Base-by-base conservation (phyloP, 1,140 invertebrate genomes). In the Daktulosphaira vitifoliae region DNA sequence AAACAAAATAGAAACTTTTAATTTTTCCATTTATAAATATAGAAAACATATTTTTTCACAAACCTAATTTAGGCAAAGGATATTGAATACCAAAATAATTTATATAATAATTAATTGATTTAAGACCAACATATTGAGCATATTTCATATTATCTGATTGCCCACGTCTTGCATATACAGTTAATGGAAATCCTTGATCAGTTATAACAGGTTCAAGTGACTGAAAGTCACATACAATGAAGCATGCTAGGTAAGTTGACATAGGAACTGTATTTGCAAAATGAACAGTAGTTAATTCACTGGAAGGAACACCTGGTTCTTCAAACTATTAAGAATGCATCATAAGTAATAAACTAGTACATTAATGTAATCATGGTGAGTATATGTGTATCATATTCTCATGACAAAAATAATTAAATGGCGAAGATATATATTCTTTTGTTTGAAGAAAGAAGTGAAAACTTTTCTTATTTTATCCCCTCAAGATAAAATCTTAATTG, bases 231-330 rank as follows among this genome's bases (percentile, higher is more conserved):
- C 91, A 92, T 0, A 96, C 82, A 50, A 96, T 90, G 74, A 96
- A 92, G 71, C 89, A 92, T 0, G 86, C 83, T 3, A 96, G 75
- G 72, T 96, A 97, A 1, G 92, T 94, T 2, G 92, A 92, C 92
- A 96, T 96, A 15, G 84, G 84, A 0, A 89, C 84, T 62, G 88
- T 90, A 71, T 84, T 82, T 51, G 83, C 75, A 76, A 95, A 97
- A n/a, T 80, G 78, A 74, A 82, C 80, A 16, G 76, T 77, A 1
- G 77, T 77, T 15, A 78, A 71, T 51, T 78, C 78, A 7, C 46
- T 18, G 5, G 65, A 53, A 18, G 80, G 80, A 16, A 70, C 66
- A 67, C 80, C 71, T 0, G 69, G 56, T 7, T 71, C 67, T 33
- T 72, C 71, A 23, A 39, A 71, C 79, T 80, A 66, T 6, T 74